phyloP scores from a whole-genome alignment of 2,797 vertebrate species.

The Hylomyscus alleni region DNA sequence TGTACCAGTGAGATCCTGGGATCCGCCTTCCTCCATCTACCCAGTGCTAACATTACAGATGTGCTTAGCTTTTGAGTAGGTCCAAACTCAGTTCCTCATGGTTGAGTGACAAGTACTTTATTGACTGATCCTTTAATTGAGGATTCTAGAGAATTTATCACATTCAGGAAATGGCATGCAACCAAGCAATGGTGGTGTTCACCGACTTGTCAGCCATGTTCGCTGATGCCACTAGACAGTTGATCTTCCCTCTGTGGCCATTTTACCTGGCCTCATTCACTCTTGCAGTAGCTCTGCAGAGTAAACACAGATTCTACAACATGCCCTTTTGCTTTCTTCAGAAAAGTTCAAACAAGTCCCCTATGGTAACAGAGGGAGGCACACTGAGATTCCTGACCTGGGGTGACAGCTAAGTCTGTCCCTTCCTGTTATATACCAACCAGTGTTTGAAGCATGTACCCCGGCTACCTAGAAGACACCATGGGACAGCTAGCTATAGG shows the following conservation, averaged over 20 bases:
- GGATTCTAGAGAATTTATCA: accelerated
- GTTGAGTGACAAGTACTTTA: background rate
- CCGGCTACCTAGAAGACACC: accelerated
- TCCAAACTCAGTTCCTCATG: background rate
- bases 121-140: background rate
- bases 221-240: background rate
- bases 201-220: accelerated
- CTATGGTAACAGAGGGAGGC: background rate
- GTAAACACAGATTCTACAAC: background rate
- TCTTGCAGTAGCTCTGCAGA: background rate
- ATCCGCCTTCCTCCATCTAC: background rate
- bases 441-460: background rate
- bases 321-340: background rate
- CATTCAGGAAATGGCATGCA: background rate
- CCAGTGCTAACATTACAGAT: background rate
- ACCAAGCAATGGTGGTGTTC: accelerated
- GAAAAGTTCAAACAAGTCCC: too few relatives aligned
- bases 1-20: too few relatives aligned
- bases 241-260: background rate
- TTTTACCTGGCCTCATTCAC: background rate
- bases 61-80: background rate
- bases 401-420: background rate
- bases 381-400: background rate
- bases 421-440: background rate
- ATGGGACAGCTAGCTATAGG: background rate